Conservation (phyloP, 2,113 vertebrate species). For the Willisornis vidua region DNA sequence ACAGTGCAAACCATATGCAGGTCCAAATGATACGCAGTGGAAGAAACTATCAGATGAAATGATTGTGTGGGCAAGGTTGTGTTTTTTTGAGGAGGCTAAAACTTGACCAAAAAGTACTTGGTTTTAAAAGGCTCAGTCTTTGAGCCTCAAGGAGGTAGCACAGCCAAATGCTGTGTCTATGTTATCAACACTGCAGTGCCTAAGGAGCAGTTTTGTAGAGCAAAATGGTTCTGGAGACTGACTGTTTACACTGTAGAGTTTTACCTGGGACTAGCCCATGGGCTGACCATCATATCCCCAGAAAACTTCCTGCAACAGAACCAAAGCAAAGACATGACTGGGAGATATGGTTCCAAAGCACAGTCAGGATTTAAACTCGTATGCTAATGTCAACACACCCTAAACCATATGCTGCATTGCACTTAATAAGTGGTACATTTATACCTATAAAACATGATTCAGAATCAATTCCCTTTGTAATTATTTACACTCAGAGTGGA, state of each 20-base stretch:
- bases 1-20: neutral
- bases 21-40: neutral
- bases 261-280: neutral
- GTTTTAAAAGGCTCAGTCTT: neutral
- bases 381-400: neutral
- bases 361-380: neutral
- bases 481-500: neutral
- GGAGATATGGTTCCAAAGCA: neutral
- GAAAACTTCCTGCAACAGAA: neutral
- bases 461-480: conserved; percentile 38
- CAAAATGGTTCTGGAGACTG: neutral
- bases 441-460: conserved; percentile 62
- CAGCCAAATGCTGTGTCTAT: neutral
- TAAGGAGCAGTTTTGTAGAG: neutral
- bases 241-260: neutral
- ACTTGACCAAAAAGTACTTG: neutral
- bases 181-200: neutral
- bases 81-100: neutral
- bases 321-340: neutral
- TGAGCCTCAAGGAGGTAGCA: neutral
- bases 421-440: conserved; percentile 31
- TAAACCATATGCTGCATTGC: neutral
- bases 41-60: neutral
- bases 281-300: neutral
- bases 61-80: neutral